Evolutionary conservation across 2,797 vertebrate genomes (phyloP), one percentile per base, ranked within the genome.

Genomic region (Trichosurus vulpecula): DNA sequence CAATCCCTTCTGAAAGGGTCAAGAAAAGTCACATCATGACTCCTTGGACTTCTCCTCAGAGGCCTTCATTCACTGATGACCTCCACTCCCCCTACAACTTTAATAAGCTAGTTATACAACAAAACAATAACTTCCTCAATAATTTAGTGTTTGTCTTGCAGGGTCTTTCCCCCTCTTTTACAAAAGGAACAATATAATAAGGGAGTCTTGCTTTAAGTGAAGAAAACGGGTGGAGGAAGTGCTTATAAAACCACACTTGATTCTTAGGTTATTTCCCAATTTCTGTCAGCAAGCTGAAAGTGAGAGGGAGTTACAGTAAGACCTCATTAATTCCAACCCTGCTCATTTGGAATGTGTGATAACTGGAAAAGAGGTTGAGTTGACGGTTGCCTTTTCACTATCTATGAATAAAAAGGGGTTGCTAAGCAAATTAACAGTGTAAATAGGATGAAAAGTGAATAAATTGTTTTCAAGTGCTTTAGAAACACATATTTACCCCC

Each of bases 181-280:
- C 74, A 87, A 51, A 87, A 41, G 74, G 74, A 87, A 87, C 74
- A 81, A 87, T 51, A 87, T 87, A 87, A 87, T 87, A 51, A 87
- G 74, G 74, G 74, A 51, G 74, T 87, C 41, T 47, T 47, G 74
- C 74, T 87, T 87, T 87, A 87, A 87, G 74, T 27, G 41, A 87
- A 51, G 41, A 47, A 87, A 87, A 87, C 74, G 74, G 74, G 74
- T 87, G 74, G 74, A 87, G 74, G 74, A 87, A 87, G 74, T 87
- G 74, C 41, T 87, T 87, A 87, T 87, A 87, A 87, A 87, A 51
- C 74, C 74, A 87, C 41, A 87, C 74, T 87, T 51, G 74, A 87
- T 87, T 87, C 74, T 87, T 87, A 87, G 74, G 74, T 87, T 87
- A 87, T 87, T 87, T 87, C 74, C 74, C 74, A 87, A 87, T 87